These are phyloP conservation scores for Nebria brevicollis DNA, from an alignment of 2,888 invertebrate genomes.

Conservation along the genomic window DNA sequence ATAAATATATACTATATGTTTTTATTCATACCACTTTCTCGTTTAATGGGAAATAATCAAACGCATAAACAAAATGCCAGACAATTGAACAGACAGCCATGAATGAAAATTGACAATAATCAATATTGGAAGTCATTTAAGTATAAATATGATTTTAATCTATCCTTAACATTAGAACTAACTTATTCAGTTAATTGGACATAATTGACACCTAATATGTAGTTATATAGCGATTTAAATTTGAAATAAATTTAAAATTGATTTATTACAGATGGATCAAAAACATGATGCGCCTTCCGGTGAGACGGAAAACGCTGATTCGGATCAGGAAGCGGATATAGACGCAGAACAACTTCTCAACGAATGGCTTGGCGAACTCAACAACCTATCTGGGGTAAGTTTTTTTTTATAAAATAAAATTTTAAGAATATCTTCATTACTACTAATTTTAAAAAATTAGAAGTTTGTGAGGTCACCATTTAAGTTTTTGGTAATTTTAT, in stretches of 20 bases:
- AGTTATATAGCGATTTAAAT: background rate
- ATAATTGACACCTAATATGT: background rate
- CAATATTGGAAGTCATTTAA: too few relatives aligned
- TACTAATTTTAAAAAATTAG: too few relatives aligned
- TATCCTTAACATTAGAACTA: too few relatives aligned
- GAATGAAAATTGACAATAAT: too few relatives aligned
- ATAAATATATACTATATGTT: background rate
- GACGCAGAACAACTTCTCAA: slow-evolving; percentile 81
- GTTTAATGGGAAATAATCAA: background rate
- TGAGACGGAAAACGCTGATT: slow-evolving; percentile 62
- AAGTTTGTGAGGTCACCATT: too few relatives aligned
- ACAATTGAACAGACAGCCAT: background rate
- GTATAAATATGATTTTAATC: too few relatives aligned
- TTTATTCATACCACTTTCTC: background rate
- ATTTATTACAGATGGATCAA: slow-evolving; percentile 65
- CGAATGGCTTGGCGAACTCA: slow-evolving; percentile 82
- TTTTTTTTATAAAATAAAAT: background rate
- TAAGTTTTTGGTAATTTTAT: too few relatives aligned
- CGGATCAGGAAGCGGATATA: slow-evolving; percentile 72
- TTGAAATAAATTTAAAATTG: slow-evolving; percentile 25
- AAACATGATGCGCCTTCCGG: slow-evolving; percentile 62
- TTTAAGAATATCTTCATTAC: too few relatives aligned
- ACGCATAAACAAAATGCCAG: background rate
- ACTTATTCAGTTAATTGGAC: background rate
- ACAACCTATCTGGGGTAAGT: slow-evolving; percentile 79